These are phyloP conservation scores for Haemorhous mexicanus DNA, from an alignment of 2,113 vertebrate species.

Conservation along the genomic window DNA sequence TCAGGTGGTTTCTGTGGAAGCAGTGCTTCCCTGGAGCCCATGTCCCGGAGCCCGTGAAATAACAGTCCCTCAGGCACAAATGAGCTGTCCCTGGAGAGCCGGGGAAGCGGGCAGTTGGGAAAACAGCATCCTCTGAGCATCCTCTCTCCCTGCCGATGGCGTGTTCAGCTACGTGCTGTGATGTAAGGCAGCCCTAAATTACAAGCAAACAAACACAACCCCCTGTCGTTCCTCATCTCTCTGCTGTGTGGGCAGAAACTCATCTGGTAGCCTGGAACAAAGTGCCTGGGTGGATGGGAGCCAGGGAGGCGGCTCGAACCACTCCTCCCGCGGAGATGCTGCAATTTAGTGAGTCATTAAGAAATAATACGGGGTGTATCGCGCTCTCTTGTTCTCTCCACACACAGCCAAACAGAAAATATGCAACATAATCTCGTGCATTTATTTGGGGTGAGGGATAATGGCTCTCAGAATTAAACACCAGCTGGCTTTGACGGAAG, in stretches of 20 bases:
- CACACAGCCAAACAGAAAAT: neutral
- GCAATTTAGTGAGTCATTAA: conserved; percentile 20
- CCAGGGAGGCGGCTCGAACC: neutral
- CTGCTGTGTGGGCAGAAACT: neutral
- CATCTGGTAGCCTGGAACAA: neutral
- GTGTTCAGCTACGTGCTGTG: neutral
- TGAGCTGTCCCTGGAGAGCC: neutral
- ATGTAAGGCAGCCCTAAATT: neutral
- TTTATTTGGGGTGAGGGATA: neutral
- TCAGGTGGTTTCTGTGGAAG: neutral
- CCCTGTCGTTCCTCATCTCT: neutral
- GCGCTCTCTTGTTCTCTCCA: neutral
- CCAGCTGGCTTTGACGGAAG: neutral
- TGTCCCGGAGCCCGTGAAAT: neutral
- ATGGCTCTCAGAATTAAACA: neutral
- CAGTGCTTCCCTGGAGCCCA: neutral
- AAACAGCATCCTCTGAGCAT: neutral
- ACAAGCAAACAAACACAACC: neutral
- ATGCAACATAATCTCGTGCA: neutral
- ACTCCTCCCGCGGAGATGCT: neutral
- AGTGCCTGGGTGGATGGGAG: neutral
- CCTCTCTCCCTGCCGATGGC: neutral
- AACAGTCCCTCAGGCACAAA: neutral
- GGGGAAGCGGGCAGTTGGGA: fast-evolving
- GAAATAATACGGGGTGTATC: neutral